phyloP scores from a whole-genome alignment of 2,888 invertebrate species.

The Acanthopleura granulata region DNA sequence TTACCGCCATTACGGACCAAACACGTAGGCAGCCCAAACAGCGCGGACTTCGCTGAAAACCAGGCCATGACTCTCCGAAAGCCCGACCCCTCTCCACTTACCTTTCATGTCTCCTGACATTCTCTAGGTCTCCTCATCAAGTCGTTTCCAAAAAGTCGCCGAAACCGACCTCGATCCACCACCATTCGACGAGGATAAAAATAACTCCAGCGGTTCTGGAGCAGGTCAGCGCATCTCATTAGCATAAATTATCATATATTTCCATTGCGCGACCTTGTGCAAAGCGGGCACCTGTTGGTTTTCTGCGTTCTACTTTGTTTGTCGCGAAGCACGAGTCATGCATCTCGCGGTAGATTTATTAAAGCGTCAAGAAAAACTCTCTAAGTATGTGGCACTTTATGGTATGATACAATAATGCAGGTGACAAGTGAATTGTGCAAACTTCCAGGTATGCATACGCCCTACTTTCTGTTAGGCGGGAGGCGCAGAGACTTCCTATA shows the following conservation, averaged over 20 bases:
- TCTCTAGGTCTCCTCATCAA: constrained; percentile 1
- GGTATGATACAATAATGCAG: too few relatives aligned
- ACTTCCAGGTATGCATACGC: not conserved
- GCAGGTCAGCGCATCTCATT: constrained; percentile 10
- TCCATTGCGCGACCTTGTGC: constrained; percentile 8
- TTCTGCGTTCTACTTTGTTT: not conserved
- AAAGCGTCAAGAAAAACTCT: too few relatives aligned
- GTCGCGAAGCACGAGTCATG: not conserved
- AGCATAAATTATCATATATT: constrained; percentile 12
- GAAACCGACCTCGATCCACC: not conserved
- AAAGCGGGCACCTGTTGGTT: not conserved
- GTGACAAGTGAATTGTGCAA: too few relatives aligned
- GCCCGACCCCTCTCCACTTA: not conserved
- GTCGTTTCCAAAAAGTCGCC: constrained; percentile 7
- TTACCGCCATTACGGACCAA: constrained; percentile 4
- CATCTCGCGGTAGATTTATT: too few relatives aligned
- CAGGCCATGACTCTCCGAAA: not conserved
- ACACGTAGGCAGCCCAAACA: not conserved
- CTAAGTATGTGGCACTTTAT: too few relatives aligned
- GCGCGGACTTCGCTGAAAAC: not conserved
- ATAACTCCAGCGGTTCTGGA: not conserved
- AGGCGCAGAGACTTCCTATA: not conserved
- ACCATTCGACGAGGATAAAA: not conserved
- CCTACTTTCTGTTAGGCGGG: not conserved
- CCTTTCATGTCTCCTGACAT: constrained; percentile 12